phyloP scores from a whole-genome alignment of 2,797 vertebrate species.

The Fistularia commersonii region DNA sequence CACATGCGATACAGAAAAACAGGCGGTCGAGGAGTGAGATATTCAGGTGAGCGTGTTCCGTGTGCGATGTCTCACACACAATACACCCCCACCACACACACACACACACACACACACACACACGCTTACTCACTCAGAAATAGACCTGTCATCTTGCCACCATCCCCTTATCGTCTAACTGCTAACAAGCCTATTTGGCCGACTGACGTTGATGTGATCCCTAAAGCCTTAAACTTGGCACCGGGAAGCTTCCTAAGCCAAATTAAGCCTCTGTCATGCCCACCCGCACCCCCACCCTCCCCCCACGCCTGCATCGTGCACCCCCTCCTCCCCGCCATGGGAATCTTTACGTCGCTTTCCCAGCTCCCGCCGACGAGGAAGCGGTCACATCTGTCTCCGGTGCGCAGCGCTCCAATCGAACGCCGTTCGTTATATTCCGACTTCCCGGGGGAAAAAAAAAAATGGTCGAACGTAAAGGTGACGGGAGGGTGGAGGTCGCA shows the following conservation, averaged over 20 bases:
- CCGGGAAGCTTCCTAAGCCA: slow-evolving; percentile 70
- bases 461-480: slow-evolving; percentile 74
- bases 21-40: too few relatives aligned
- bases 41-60: too few relatives aligned
- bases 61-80: too few relatives aligned
- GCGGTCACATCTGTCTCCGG: slow-evolving; percentile 79
- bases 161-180: slow-evolving; percentile 63
- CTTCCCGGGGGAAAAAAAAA: slow-evolving; percentile 72
- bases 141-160: slow-evolving; percentile 64
- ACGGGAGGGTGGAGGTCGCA: slow-evolving; percentile 50
- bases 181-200: slow-evolving; percentile 75
- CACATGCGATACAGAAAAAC: too few relatives aligned
- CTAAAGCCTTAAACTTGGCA: slow-evolving; percentile 75
- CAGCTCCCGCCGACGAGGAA: slow-evolving; percentile 72
- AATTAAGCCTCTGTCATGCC: slow-evolving; percentile 77
- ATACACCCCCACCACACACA: too few relatives aligned
- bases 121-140: slow-evolving; percentile 32
- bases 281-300: slow-evolving; percentile 43
- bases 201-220: slow-evolving; percentile 74
- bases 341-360: slow-evolving; percentile 72
- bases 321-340: slow-evolving; percentile 72
- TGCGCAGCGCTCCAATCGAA: slow-evolving; percentile 71
- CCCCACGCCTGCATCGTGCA: slow-evolving; percentile 51
- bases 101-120: too few relatives aligned
- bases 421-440: slow-evolving; percentile 70